Percentiles rank a stretch among this genome's conserved stretches.
These are phyloP conservation scores for Natator depressus DNA, from an alignment of 2,113 vertebrate species.

Conservation along the genomic window DNA sequence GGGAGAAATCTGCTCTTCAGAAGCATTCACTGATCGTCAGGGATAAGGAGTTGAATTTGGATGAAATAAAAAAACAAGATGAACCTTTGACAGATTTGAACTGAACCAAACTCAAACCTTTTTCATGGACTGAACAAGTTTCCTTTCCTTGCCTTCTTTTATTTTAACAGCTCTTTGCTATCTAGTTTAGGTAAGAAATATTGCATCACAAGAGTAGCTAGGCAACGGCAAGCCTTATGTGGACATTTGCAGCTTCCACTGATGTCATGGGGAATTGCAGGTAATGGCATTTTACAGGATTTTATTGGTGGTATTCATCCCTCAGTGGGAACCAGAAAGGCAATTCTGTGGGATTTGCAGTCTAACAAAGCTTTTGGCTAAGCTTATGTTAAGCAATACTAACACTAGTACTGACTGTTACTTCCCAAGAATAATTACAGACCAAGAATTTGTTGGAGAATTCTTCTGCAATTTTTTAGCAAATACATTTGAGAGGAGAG, in stretches of 20 bases:
- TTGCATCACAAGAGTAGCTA: neutral
- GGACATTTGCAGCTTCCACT: neutral
- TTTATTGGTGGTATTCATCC: neutral
- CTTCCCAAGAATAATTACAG: neutral
- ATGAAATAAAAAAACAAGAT: neutral
- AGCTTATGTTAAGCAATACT: neutral
- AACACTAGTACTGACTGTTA: neutral
- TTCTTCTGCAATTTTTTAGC: neutral
- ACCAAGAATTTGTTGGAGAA: neutral
- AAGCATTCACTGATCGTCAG: neutral
- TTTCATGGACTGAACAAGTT: neutral
- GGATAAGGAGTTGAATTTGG: accelerated
- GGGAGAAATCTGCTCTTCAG: neutral
- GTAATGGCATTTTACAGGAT: neutral
- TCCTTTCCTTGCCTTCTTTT: neutral
- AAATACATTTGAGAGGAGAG: neutral
- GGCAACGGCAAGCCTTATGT: neutral
- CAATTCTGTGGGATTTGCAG: neutral
- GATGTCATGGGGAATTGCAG: neutral
- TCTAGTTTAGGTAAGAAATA: neutral
- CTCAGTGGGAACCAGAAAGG: neutral
- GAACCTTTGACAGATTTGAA: neutral
- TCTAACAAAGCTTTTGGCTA: neutral
- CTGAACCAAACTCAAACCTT: neutral
- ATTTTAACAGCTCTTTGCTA: accelerated